Conservation (phyloP, 2,888 invertebrate species). For the Xiphydria camelus region DNA sequence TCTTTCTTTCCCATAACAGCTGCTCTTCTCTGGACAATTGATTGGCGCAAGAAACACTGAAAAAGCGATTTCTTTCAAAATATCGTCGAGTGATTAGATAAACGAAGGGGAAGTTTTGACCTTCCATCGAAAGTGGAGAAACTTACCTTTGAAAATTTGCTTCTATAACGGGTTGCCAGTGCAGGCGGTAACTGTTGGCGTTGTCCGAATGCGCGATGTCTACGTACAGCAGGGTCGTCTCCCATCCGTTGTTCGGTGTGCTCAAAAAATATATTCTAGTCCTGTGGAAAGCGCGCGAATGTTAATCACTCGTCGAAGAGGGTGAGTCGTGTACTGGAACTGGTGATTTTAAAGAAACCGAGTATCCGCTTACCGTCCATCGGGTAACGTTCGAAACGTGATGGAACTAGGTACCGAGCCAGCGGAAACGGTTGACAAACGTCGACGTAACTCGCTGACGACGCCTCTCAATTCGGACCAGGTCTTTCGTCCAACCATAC, state of each 20-base stretch:
- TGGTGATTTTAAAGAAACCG: no score
- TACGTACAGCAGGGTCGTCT: slow-evolving; percentile 84
- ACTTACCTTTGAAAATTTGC: slow-evolving; percentile 65
- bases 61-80: slow-evolving; percentile 7
- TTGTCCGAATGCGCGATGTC: slow-evolving; percentile 74
- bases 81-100: no score
- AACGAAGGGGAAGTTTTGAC: no score
- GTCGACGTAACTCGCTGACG: slow-evolving; percentile 79
- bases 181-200: slow-evolving; percentile 65
- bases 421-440: slow-evolving; percentile 76
- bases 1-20: slow-evolving; percentile 86
- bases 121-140: no score
- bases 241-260: slow-evolving; percentile 85
- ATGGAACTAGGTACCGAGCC: slow-evolving; percentile 80
- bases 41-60: slow-evolving; percentile 59
- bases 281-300: slow-evolving; percentile 49
- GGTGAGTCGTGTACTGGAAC: no score
- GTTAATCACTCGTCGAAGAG: no score
- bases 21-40: slow-evolving; percentile 87
- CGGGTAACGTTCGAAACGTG: slow-evolving; percentile 76
- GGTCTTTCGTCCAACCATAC: slow-evolving; percentile 52
- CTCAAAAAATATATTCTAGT: slow-evolving; percentile 88
- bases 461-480: slow-evolving; percentile 83
- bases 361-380: slow-evolving; percentile 61
- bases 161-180: slow-evolving; percentile 83